Evolutionary conservation across 2,797 vertebrate species (phyloP), one percentile per base, ranked within the genome.

Genomic region (Zenarchopterus dispar): DNA sequence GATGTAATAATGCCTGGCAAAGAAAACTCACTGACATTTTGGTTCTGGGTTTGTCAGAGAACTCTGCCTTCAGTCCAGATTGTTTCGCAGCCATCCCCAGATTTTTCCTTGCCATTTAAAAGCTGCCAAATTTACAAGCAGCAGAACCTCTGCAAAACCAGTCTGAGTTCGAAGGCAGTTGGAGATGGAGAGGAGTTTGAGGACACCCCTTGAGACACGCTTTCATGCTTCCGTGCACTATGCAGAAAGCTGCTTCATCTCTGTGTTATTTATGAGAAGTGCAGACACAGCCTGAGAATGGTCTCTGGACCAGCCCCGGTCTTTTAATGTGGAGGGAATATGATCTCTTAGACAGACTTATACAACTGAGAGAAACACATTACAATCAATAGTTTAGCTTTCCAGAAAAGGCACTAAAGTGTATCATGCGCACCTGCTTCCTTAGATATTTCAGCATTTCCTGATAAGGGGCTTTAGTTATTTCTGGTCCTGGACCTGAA

Each of bases 251-350:
- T 0, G 73, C 73, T 84, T 70, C 65, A 51, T 70, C 65, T 66
- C 62, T 77, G 43, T 82, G 88, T 87, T 89, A 89, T 89, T 89
- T 82, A 84, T 88, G 77, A 90, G 82, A 78, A 79, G 76, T 90
- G 83, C 80, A 71, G 76, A 58, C 75, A 46, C 71, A 66, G 70
- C 68, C 71, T 56, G 51, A 83, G 79, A 73, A 73, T 60, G 59
- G 77, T 78, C 73, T 60, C 61, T 75, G 77, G 81, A 85, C 62
- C 80, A 79, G 59, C 62, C 60, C 54, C 26, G 23, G 70, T 81
- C 78, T 70, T 87, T 75, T 90, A 91, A 89, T 89, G 91, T 85
- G 70, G 51, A 59, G 81, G 90, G 73, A 93, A 93, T 88, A 84
- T 87, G 89, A 94, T 91, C 86, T 76, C 66, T 76, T 70, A 77